Percentiles rank a stretch among this genome's conserved stretches.
Evolutionary conservation across 2,888 invertebrate species (phyloP).

Genomic region (Machimus rusticus): DNA sequence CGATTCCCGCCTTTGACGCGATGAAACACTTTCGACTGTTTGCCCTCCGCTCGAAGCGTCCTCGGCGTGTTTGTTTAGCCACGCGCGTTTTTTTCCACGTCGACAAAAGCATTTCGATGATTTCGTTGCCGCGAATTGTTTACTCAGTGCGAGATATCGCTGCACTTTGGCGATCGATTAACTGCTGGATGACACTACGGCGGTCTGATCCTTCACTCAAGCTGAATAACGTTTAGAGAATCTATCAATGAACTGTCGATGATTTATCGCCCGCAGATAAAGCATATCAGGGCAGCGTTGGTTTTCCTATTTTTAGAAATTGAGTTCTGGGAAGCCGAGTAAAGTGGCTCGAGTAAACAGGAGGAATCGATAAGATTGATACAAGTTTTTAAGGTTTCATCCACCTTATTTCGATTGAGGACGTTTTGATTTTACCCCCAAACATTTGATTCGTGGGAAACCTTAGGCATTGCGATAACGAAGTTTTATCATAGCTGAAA

Average conservation of each 20-base stretch:
- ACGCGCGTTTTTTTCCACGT: neutral
- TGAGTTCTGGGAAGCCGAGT: neutral
- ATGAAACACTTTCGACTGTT: constrained; percentile 4
- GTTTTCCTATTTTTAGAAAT: neutral
- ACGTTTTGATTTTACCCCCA: neutral
- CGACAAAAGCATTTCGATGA: neutral
- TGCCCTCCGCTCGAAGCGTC: neutral
- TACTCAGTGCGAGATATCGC: neutral
- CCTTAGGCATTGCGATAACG: neutral
- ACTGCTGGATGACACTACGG: neutral
- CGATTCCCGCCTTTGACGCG: neutral
- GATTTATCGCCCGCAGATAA: neutral
- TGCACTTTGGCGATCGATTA: neutral
- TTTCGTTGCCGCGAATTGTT: neutral
- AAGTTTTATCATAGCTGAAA: neutral
- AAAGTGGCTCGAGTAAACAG: neutral
- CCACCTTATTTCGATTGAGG: neutral
- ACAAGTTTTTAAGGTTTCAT: neutral
- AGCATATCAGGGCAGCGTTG: neutral
- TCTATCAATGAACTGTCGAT: neutral
- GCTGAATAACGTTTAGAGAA: neutral
- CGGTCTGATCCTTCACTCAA: neutral
- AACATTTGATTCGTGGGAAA: neutral
- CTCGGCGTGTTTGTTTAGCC: neutral
- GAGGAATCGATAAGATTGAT: neutral